Evolutionary conservation across 2,113 vertebrate genomes (phyloP), one percentile per base, ranked within the genome.

Genomic region (Dipodomys merriami): DNA sequence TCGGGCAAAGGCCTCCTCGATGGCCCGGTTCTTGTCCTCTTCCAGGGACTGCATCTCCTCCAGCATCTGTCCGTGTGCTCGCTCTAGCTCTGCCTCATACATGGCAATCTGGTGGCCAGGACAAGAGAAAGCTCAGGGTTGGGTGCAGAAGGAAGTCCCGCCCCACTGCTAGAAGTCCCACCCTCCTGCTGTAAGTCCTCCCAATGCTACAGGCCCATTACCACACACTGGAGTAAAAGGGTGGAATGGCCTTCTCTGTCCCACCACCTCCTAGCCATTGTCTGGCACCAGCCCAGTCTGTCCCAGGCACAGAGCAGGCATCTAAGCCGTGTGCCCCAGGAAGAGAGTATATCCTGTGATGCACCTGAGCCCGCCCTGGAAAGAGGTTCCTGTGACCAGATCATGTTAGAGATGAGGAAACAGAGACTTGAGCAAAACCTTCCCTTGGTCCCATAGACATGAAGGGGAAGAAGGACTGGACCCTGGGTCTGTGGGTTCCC

Each of bases 11-110:
- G 99, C 99, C 95, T 99, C 99, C 93, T 99, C 98, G 0, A 99
- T 99, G 90, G 99, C 99, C 0, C 93, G 97, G 98, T 99, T 99
- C 98, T 99, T 99, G 97, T 99, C 99, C 91, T 99, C 99, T 97
- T 99, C 99, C 97, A 99, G 97, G 16, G 97, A 98, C 98, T 99
- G 99, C 98, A 99, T 98, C 97, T 99, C 99, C 15, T 98, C 98
- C 96, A 99, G 98, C 98, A 99, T 99, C 98, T 99, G 98, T 65
- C 98, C 98, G 0, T 99, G 99, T 1, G 99, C 97, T 82, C 98
- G 97, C 96, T 99, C 99, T 97, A 99, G 98, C 98, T 99, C 99
- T 0, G 98, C 97, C 94, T 99, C 99, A 0, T 99, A 99, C 95
- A 99, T 97, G 95, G 98, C 94, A 60, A 99, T 98, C 99, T 99